Evolutionary conservation across 2,113 vertebrate genomes (phyloP), one percentile per base, ranked within the genome.

Genomic region (Upupa epops): DNA sequence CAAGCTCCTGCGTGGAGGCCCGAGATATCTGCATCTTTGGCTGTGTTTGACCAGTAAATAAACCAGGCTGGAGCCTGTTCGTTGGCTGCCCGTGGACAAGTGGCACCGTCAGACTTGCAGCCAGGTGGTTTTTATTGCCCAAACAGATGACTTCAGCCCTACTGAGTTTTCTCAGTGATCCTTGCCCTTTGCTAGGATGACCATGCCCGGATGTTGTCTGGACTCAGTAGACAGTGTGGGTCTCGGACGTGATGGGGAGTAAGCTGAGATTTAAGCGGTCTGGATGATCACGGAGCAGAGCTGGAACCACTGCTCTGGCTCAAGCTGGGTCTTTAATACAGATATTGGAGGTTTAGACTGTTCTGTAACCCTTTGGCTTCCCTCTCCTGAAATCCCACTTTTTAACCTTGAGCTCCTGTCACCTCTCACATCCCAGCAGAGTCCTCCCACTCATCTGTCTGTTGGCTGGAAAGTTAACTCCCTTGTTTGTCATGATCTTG

Each of bases 161-260:
- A 18, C 7, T 60, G 56, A 71, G 20, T 54, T 83, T 32, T 59
- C 31, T 42, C 63, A 78, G 1, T 10, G 29, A 46, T 64, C 34
- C 22, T 83, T 59, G 59, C 13, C 46, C 36, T 73, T 76, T 79
- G 8, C 17, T 45, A 31, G 34, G 26, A 63, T 48, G 81, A 51
- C 52, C 25, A 20, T 56, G 48, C 9, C 26, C 34, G 29, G 22
- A 31, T 48, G 51, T 24, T 77, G 28, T 73, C 76, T 83, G 42
- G 36, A 51, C 51, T 88, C 63, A 40, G 19, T 25, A 34, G n/a
- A 52, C 86, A 61, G 9, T 49, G 46, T 51, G 54, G 12, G 7
- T 11, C 14, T 58, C 64, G 61, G 24, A 31, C 37, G 18, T 0
- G 0, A 15, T 8, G 16, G 3, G 32, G 14, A 56, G 3, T 31